phyloP scores from a whole-genome alignment of 2,113 vertebrate genomes.

The Dicentrarchus labrax region DNA sequence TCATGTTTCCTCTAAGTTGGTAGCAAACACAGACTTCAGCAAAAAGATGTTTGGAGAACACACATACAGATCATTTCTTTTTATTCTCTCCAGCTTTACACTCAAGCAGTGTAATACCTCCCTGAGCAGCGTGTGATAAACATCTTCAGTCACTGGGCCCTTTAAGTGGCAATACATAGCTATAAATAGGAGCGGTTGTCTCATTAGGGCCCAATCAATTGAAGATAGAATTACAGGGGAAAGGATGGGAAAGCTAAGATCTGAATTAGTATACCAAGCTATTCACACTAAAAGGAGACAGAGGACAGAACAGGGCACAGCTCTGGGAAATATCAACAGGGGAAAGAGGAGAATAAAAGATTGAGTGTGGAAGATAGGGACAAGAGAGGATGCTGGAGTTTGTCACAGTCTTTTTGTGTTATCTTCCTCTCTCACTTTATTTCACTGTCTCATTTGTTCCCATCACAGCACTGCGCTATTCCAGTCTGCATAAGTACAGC shows the following conservation, averaged over 20 bases:
- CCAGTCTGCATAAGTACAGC: slow-evolving; percentile 34
- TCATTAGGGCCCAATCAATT: slow-evolving; percentile 57
- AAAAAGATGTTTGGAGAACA: background rate
- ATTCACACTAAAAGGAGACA: slow-evolving; percentile 30
- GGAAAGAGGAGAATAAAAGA: slow-evolving; percentile 28
- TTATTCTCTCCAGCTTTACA: slow-evolving; percentile 10
- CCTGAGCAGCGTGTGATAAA: slow-evolving; percentile 27
- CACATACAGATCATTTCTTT: background rate
- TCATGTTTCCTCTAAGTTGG: slow-evolving; percentile 15
- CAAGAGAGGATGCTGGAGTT: slow-evolving; percentile 21
- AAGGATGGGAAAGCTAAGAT: slow-evolving; percentile 40
- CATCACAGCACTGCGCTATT: slow-evolving; percentile 9
- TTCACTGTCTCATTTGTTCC: slow-evolving; percentile 41
- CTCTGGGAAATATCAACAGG: slow-evolving; percentile 34
- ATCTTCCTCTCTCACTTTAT: background rate
- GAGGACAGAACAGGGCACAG: slow-evolving; percentile 13
- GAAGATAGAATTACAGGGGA: slow-evolving; percentile 47
- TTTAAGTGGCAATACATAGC: slow-evolving; percentile 44
- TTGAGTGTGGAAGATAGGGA: background rate
- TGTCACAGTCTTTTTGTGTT: slow-evolving; percentile 19
- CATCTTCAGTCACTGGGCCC: slow-evolving; percentile 30
- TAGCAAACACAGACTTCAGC: slow-evolving; percentile 2
- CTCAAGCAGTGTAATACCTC: slow-evolving; percentile 7
- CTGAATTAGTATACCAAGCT: slow-evolving; percentile 26
- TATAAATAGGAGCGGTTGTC: slow-evolving; percentile 64